Evolutionary conservation across 2,113 vertebrate genomes (phyloP).

Genomic region (Tachysurus fulvidraco): DNA sequence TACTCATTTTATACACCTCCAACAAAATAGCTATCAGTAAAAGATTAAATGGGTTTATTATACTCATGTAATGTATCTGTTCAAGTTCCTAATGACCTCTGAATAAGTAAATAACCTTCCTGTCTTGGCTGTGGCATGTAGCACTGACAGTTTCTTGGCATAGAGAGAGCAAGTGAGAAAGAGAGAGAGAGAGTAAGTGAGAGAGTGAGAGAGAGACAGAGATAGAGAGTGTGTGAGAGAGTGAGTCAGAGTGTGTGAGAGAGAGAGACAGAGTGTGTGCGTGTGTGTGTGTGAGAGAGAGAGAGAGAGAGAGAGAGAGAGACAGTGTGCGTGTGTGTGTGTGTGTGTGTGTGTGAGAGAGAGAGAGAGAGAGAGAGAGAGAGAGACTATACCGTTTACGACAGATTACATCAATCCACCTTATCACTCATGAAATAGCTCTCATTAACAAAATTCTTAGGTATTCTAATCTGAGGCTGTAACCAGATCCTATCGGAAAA

Average conservation of each 20-base stretch:
- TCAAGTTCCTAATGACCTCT: background rate
- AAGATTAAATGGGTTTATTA: background rate
- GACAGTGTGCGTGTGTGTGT: too few relatives aligned
- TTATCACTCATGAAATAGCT: slow-evolving; percentile 7
- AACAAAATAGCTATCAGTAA: background rate
- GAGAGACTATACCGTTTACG: background rate
- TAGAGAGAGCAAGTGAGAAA: background rate
- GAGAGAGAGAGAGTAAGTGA: background rate
- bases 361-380: background rate
- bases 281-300: too few relatives aligned
- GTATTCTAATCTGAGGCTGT: background rate
- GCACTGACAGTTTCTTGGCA: background rate
- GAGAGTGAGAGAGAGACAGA: background rate
- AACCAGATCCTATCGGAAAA: background rate
- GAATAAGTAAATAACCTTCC: background rate
- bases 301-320: background rate
- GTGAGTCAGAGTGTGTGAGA: too few relatives aligned
- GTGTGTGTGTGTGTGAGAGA: too few relatives aligned
- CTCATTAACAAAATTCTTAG: background rate
- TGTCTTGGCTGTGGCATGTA: background rate
- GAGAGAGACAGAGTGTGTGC: too few relatives aligned
- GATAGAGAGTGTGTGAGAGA: too few relatives aligned
- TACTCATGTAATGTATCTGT: background rate
- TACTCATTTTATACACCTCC: background rate
- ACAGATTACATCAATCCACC: background rate